phyloP scores from a whole-genome alignment of 1,140 invertebrate genomes.

The Ctenoplectra terminalis region DNA sequence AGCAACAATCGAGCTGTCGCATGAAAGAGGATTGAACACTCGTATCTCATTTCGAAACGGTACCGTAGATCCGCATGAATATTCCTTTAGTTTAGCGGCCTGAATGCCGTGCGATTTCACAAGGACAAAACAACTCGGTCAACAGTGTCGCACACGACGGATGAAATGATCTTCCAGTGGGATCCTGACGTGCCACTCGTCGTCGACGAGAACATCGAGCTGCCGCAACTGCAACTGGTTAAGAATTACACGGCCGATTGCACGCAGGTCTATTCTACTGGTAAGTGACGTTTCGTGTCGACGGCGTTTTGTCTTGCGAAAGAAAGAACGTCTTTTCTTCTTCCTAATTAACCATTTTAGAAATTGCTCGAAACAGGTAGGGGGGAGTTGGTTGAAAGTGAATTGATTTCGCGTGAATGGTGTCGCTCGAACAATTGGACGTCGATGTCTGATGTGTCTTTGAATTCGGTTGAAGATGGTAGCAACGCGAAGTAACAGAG shows the following conservation, averaged over 20 bases:
- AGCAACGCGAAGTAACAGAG: too few relatives aligned
- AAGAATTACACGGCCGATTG: slow-evolving; percentile 94
- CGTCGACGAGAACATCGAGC: slow-evolving; percentile 94
- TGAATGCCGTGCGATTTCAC: slow-evolving; percentile 41
- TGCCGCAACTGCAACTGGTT: slow-evolving; percentile 92
- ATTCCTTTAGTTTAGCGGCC: slow-evolving; percentile 10
- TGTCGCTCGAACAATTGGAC: background rate
- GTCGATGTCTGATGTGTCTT: background rate
- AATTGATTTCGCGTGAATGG: background rate
- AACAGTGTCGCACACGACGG: slow-evolving; percentile 94
- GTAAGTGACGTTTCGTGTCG: slow-evolving; percentile 80
- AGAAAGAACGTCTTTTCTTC: background rate
- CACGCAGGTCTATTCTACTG: slow-evolving; percentile 93
- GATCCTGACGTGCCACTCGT: slow-evolving; percentile 93
- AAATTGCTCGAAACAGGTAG: background rate
- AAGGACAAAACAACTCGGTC: slow-evolving; percentile 58
- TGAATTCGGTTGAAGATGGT: too few relatives aligned
- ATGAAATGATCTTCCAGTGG: slow-evolving; percentile 95
- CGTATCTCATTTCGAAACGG: background rate
- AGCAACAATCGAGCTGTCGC: background rate
- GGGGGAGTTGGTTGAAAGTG: background rate
- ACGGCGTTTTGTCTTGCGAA: background rate
- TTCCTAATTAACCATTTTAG: slow-evolving; percentile 21
- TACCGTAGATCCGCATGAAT: slow-evolving; percentile 23
- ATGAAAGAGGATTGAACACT: background rate